Base-by-base conservation (phyloP, 2,797 vertebrate genomes). In the Eurystomus glaucurus region DNA sequence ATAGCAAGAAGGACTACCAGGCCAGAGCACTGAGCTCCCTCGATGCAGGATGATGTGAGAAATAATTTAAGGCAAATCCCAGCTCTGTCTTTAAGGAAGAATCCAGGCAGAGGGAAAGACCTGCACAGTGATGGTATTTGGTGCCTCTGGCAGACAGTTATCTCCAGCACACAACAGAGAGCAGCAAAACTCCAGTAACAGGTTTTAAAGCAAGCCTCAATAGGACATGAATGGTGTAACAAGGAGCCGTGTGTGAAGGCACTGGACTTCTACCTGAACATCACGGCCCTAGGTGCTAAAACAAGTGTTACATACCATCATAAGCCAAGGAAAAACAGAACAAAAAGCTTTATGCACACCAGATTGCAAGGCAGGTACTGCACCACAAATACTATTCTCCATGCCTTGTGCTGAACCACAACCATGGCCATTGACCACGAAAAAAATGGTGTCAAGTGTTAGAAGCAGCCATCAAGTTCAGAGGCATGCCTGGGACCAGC, bases 61-160 rank as follows among this genome's bases (percentile, higher is more conserved):
- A 35, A 12, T 31, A 72, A 51, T 48, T 68, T 46, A 61, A 80
- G 43, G n/a, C 28, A 52, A 58, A 39, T 85, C 20, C 61, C 60
- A 74, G 41, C 29, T 61, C 52, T 61, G 22, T 22, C 25, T 48
- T 61, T 31, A 68, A 26, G 25, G 25, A 66, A 29, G 10, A 58
- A 80, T 31, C 19, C 43, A 31, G 22, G 55, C 69, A 75, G 41
- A 41, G 9, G 22, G 10, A 28, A 69, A 75, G 22, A 68, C 9
- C 11, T 22, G 35, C 3, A 1, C 6, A 69, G 28, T 2, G 2
- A 69, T 5, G 10, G 61, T 37, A 43, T 26, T 37, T 1, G 1
- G 12, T 68, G 54, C 10, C 41, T 74, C 35, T 85, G 41, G 68
- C 12, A 66, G 52, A 60, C 10, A 79, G 45, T 33, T 79, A 78